Base-by-base conservation (phyloP, 2,888 invertebrate genomes). In the Archaeoteleia sp. region DNA sequence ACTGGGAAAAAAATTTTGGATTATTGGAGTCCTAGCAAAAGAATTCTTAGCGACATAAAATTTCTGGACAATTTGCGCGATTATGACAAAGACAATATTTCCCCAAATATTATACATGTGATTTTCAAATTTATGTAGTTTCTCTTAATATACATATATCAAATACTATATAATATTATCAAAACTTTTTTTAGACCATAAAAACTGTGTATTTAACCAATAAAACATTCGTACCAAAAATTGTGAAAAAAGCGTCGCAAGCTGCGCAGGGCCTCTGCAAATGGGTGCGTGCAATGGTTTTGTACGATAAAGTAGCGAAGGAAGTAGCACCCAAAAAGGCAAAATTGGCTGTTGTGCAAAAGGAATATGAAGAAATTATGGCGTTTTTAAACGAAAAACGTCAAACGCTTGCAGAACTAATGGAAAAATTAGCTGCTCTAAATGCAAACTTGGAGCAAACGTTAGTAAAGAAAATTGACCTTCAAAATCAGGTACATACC, bases 201-300 rank as follows among this genome's bases (percentile, higher is more conserved):
- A 73, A 82, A 49, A 75, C 73, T 12, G 75, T 74, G 1, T 82
- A 81, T 53, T 43, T 82, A 34, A 74, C 90, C 0, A 89, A 95
- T 80, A 91, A 91, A 78, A 91, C 93, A 77, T 95, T 95, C 82
- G 92, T 93, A 74, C 94, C 95, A 1, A 87, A 89, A 61, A 89
- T 93, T 53, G 92, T 95, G 51, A 93, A 93, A 8, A 94, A 95
- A 85, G 96, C 96, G 0, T 97, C 97, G 0, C 92, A 95, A 70
- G 98, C 98, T 1, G 97, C 97, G 13, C 96, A 97, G 87, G 97
- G 96, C 46, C 87, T 95, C 30, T 95, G 95, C 82, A 93, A 94
- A 82, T 96, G 96, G 96, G 93, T 96, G 45, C 90, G 93, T 70
- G 95, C 95, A 0, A 93, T 96, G 91, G 95, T 95, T 78, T 91